These are phyloP conservation scores for Drosophila serrata DNA, from an alignment of 1,140 invertebrate species.

Conservation along the genomic window DNA sequence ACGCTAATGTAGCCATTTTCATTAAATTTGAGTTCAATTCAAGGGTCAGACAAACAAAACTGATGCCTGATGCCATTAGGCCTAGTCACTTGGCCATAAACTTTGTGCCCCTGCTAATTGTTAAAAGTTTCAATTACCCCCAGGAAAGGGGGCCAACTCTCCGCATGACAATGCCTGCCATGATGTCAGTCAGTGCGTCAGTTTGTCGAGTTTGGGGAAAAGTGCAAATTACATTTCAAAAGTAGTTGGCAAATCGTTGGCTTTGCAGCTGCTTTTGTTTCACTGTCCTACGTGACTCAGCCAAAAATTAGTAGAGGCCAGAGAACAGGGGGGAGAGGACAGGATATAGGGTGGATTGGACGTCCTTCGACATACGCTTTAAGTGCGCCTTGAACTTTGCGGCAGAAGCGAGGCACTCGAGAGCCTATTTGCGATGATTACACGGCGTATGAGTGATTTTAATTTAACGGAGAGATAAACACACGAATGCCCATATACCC, in stretches of 20 bases:
- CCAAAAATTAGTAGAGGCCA: slow-evolving; percentile 50
- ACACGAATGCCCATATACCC: slow-evolving; percentile 40
- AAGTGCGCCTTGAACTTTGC: slow-evolving; percentile 69
- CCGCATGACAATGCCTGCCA: slow-evolving; percentile 23
- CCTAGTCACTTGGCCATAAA: slow-evolving; percentile 22
- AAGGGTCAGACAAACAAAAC: slow-evolving; percentile 49
- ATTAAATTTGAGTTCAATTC: slow-evolving; percentile 48
- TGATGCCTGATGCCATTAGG: slow-evolving; percentile 50
- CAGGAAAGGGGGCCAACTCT: slow-evolving; percentile 22
- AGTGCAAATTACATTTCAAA: slow-evolving; percentile 65
- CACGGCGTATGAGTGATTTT: slow-evolving; percentile 76
- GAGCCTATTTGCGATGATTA: slow-evolving; percentile 51
- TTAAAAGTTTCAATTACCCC: slow-evolving; percentile 68
- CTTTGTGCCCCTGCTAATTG: slow-evolving; percentile 53
- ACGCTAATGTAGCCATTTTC: slow-evolving; percentile 42
- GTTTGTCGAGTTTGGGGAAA: slow-evolving; percentile 39
- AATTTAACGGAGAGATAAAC: slow-evolving; percentile 63
- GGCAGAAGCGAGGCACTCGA: slow-evolving; percentile 22
- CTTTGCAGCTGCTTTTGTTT: slow-evolving; percentile 41
- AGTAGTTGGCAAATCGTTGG: slow-evolving; percentile 68
- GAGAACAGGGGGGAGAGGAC: neutral
- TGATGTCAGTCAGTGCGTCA: slow-evolving; percentile 46
- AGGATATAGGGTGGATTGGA: slow-evolving; percentile 11
- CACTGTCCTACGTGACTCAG: slow-evolving; percentile 62
- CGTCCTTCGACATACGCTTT: slow-evolving; percentile 9